Evolutionary conservation across 1,140 invertebrate genomes (phyloP).

Genomic region (Elysia chlorotica): DNA sequence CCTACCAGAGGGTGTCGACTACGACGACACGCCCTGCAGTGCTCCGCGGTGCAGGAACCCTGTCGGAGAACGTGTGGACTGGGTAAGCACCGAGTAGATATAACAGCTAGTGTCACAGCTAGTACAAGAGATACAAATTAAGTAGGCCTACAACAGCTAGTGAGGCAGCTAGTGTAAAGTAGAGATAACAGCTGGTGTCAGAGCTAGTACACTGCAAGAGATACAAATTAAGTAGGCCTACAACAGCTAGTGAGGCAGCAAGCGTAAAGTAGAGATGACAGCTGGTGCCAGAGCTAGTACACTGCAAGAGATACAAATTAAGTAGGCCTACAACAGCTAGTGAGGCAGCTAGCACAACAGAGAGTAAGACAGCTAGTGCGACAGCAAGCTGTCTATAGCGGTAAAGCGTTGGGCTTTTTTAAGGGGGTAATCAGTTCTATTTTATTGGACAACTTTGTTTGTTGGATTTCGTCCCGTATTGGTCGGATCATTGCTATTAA

Average conservation of each 20-base stretch:
- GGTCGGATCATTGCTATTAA: no score
- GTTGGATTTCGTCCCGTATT: no score
- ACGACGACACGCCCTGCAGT: constrained; percentile 7
- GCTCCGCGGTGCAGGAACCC: constrained; percentile 8
- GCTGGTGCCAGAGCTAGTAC: not conserved
- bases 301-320: not conserved
- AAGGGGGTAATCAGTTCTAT: no score
- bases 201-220: not conserved
- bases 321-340: not conserved
- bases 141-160: not conserved
- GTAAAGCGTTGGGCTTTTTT: no score
- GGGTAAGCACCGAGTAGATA: not conserved
- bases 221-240: not conserved
- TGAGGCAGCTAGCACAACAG: not conserved
- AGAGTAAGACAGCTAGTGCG: not conserved
- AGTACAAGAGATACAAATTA: not conserved
- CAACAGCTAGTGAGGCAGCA: not conserved
- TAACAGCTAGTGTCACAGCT: not conserved
- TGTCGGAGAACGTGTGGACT: constrained; percentile 1
- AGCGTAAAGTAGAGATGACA: not conserved
- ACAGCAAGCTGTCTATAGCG: no score
- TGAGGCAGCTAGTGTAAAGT: not conserved
- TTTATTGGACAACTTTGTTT: no score
- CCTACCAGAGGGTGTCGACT: constrained; percentile 8
- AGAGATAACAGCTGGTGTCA: not conserved